A percentile compares a stretch with the other conserved stretches of the same genome.
Conservation (phyloP, 2,797 vertebrate genomes). For the Apodemus agrarius region DNA sequence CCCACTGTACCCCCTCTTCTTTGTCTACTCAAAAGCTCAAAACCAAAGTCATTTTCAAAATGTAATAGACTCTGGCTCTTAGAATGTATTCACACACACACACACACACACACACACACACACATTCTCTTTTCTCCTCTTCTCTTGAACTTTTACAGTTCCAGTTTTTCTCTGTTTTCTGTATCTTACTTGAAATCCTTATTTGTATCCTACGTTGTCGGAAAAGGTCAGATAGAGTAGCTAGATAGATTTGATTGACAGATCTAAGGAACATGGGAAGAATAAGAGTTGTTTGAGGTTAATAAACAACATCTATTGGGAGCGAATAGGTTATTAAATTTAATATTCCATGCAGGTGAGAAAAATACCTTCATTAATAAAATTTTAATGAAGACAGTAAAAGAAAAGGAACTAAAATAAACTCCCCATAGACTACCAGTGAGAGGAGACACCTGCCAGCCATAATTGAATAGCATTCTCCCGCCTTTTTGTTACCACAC, state of each 20-base stretch:
- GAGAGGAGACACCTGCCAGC: constrained; percentile 2
- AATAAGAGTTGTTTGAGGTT: constrained; percentile 40
- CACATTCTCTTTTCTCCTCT: not conserved
- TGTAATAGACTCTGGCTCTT: constrained; percentile 31
- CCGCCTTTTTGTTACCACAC: not conserved
- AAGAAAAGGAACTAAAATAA: not conserved
- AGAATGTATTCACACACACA: not conserved
- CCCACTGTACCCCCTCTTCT: not conserved
- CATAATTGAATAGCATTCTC: not conserved
- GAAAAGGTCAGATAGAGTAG: constrained; percentile 10
- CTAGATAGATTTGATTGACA: constrained; percentile 44
- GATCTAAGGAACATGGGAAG: not conserved
- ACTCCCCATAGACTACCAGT: not conserved
- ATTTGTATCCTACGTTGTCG: not conserved
- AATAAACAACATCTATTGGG: constrained; percentile 53
- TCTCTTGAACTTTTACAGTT: constrained; percentile 28
- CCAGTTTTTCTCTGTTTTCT: not conserved
- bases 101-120: too few species aligned
- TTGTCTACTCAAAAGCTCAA: constrained; percentile 14
- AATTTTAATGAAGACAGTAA: constrained; percentile 43
- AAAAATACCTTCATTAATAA: constrained; percentile 54
- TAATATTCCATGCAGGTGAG: constrained; percentile 60
- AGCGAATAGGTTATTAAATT: constrained; percentile 62
- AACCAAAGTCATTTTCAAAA: constrained; percentile 45
- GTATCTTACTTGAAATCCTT: not conserved